Evolutionary conservation across 2,888 invertebrate species (phyloP), one percentile per base, ranked within the genome.

Genomic region (Piscicola geometra): DNA sequence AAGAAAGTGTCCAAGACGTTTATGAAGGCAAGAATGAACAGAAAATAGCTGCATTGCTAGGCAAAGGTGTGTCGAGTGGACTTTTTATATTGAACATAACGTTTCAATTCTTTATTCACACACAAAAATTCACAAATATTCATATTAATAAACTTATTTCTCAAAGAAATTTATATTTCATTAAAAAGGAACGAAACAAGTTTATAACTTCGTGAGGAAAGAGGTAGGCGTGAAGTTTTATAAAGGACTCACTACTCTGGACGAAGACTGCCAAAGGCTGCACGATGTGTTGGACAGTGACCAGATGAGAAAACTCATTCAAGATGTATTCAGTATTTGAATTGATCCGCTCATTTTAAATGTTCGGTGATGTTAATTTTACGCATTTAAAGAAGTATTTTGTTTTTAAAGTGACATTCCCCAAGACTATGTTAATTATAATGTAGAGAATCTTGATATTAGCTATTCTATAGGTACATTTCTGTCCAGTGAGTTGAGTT

Each of bases 31-130:
- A 76, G 32, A 74, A 76, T 30, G 71, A 73, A 33, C 52, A 60
- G 1, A 69, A 69, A 30, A 76, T 79, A 1, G 25, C 47, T 1
- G 32, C 36, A 32, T 28, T 35, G n/a, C 69, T 78, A 52, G 78
- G 77, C 41, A 69, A 76, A 71, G 78, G 78, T 75, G 66, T 30
- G 33, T 30, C 28, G 32, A 3, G 18, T 33, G 12, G 30, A 12
- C 33, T 28, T 25, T 21, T 41, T 64, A 21, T 60, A 47, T 15
- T 52, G 18, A 30, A 71, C 5, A 15, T 15, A 41, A 15, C 41
- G 15, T 15, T 41, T 41, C 41, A 41, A 41, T 41, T 5, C 15
- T 41, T n/a, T n/a, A n/a, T n/a, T n/a, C n/a, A n/a, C n/a, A n/a
- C n/a, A n/a, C n/a, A n/a, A n/a, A n/a, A n/a, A n/a, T n/a, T n/a